Conservation (phyloP, 2,113 vertebrate genomes). For the Trinectes maculatus region DNA sequence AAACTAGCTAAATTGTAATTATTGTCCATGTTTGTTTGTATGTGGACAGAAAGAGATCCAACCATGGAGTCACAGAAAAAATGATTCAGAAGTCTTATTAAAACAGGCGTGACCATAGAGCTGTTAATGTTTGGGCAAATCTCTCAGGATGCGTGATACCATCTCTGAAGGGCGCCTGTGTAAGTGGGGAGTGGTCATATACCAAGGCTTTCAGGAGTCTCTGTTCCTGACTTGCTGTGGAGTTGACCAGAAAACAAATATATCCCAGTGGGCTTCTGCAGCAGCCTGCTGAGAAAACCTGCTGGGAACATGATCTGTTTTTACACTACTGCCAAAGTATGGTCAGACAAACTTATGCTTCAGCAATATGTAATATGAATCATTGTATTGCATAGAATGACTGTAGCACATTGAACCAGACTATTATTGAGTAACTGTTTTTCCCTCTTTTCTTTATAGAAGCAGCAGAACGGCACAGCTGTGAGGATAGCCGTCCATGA, state of each 20-base stretch:
- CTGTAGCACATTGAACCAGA: no score
- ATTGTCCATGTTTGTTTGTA: no score
- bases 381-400: no score
- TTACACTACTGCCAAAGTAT: background rate
- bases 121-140: no score
- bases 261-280: slow-evolving; percentile 45
- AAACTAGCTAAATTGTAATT: no score
- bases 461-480: background rate
- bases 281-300: slow-evolving; percentile 36
- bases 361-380: background rate
- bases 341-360: no score
- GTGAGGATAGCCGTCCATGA: background rate
- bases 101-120: no score
- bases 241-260: slow-evolving; percentile 70
- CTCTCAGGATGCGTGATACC: no score
- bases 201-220: slow-evolving; percentile 73
- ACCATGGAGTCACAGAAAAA: no score
- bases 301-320: slow-evolving; percentile 46
- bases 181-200: slow-evolving; percentile 77
- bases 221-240: slow-evolving; percentile 71
- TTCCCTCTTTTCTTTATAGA: background rate
- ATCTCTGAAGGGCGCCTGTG: no score
- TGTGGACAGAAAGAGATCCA: no score
- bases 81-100: no score
- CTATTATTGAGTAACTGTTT: background rate